Percentiles rank a stretch among this genome's conserved stretches.
These are phyloP conservation scores for Fundulus diaphanus DNA, from an alignment of 2,797 vertebrate genomes.

Conservation along the genomic window DNA sequence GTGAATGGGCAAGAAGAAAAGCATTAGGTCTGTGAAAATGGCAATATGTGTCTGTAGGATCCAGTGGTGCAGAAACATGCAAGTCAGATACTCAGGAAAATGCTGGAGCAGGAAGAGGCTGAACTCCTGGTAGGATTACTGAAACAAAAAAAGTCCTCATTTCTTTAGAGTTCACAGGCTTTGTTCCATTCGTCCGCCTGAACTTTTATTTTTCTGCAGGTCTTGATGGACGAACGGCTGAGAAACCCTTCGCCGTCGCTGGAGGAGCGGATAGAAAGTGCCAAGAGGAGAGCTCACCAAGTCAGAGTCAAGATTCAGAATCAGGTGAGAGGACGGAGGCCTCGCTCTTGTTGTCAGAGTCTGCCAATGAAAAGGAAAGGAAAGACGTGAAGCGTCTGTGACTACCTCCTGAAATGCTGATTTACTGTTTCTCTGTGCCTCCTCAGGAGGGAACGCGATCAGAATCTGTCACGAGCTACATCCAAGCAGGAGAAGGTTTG, in stretches of 20 bases:
- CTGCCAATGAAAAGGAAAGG: neutral
- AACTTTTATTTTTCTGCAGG: conserved; percentile 69
- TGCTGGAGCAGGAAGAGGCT: conserved; percentile 92
- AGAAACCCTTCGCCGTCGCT: conserved; percentile 82
- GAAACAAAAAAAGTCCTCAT: neutral
- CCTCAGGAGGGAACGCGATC: conserved; percentile 76
- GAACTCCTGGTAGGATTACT: conserved; percentile 86
- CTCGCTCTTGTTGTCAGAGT: neutral
- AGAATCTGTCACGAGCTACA: conserved; percentile 68
- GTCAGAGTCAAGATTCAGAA: conserved; percentile 91
- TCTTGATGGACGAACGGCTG: conserved; percentile 81
- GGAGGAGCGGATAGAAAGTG: conserved; percentile 90
- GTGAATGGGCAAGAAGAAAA: too few relatives aligned
- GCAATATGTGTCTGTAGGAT: conserved; percentile 74
- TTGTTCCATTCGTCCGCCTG: neutral
- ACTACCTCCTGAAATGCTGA: neutral
- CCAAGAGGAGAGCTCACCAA: conserved; percentile 87
- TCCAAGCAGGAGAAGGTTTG: conserved; percentile 79
- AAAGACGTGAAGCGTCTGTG: neutral
- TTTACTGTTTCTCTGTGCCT: conserved; percentile 1
- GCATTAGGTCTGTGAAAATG: neutral
- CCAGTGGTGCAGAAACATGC: conserved; percentile 93
- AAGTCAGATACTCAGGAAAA: conserved; percentile 90
- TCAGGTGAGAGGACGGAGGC: conserved; percentile 72
- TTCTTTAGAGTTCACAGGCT: neutral